Conservation (phyloP, 2,888 invertebrate species). For the Ichneumon xanthorius region DNA sequence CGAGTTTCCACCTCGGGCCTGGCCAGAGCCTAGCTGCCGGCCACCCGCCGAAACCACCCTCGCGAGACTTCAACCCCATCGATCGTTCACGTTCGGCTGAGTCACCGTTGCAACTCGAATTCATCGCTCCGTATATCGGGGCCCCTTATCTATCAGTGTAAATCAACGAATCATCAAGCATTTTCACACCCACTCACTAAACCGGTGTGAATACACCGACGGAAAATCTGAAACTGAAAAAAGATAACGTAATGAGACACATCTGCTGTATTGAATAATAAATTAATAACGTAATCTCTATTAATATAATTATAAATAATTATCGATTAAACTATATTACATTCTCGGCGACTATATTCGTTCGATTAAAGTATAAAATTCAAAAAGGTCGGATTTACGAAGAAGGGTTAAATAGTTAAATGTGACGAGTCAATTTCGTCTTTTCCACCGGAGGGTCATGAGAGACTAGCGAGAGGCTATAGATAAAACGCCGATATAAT, state of each 20-base stretch:
- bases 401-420: conserved; percentile 31
- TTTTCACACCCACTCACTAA: conserved; percentile 57
- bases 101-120: conserved; percentile 71
- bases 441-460: not conserved
- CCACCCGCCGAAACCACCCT: conserved; percentile 39
- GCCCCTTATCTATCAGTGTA: conserved; percentile 68
- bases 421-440: conserved; percentile 59
- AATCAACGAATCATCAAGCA: conserved; percentile 67
- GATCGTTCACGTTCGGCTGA: conserved; percentile 74
- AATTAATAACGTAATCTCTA: not conserved
- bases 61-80: conserved; percentile 69
- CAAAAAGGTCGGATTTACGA: not conserved
- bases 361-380: not conserved
- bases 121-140: conserved; percentile 66
- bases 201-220: not conserved
- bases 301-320: not conserved
- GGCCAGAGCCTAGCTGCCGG: conserved; percentile 48
- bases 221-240: conserved; percentile 11
- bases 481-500: conserved; percentile 57
- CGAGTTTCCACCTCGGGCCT: conserved; percentile 63
- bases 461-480: not conserved
- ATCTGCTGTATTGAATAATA: not conserved
- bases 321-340: not conserved
- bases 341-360: not conserved
- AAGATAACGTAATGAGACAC: not conserved